Conservation (phyloP, 2,113 vertebrate genomes). For the Aepyceros melampus region DNA sequence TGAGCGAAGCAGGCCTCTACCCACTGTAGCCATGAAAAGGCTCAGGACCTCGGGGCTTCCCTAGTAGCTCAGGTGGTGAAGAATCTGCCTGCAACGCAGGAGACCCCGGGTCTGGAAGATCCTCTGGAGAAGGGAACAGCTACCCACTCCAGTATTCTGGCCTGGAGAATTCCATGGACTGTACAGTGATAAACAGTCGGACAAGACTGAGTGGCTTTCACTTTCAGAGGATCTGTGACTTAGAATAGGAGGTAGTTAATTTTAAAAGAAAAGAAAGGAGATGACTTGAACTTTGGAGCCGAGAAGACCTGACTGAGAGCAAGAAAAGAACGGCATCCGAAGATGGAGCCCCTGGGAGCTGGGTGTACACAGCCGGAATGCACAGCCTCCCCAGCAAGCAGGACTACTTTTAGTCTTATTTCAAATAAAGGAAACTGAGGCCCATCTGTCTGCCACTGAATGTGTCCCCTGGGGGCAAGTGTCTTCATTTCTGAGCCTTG, state of each 20-base stretch:
- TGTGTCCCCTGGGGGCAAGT: neutral
- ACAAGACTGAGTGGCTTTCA: neutral
- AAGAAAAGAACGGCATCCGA: neutral
- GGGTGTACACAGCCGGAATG: neutral
- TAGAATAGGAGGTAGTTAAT: accelerated
- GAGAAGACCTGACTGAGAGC: neutral
- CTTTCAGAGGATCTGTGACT: neutral
- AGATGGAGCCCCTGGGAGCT: accelerated
- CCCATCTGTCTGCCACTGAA: neutral
- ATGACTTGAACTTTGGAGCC: neutral
- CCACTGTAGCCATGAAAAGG: neutral
- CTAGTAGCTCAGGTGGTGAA: neutral
- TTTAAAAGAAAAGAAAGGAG: neutral
- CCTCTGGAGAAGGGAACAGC: neutral
- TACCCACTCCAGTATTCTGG: neutral
- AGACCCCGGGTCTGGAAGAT: neutral
- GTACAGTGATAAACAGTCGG: neutral
- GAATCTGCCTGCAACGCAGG: neutral
- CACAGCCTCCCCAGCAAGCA: accelerated
- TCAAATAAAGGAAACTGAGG: neutral
- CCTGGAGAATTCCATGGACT: neutral
- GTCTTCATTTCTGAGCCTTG: neutral
- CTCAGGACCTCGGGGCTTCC: neutral
- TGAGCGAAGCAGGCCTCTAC: neutral
- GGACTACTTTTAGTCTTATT: too few relatives aligned